Evolutionary conservation across 2,888 invertebrate genomes (phyloP).

Genomic region (Dryadula phaetusa): DNA sequence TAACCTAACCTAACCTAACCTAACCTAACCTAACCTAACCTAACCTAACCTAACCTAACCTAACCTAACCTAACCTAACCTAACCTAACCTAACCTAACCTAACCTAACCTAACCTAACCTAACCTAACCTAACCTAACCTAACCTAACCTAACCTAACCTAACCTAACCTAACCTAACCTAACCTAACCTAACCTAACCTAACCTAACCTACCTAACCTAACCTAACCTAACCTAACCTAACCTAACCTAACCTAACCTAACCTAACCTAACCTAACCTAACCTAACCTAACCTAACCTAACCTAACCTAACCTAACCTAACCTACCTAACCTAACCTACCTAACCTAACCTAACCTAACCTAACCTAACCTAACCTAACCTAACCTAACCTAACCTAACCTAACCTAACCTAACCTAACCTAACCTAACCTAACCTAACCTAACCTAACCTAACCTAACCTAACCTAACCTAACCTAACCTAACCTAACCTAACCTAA

Average conservation of each 20-base stretch:
- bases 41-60: constrained; percentile 4
- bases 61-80: constrained; percentile 1
- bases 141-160: background rate
- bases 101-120: constrained; percentile 1
- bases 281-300: constrained; percentile 1
- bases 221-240: background rate
- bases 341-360: no score
- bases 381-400: background rate
- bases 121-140: constrained; percentile 2
- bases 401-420: constrained; percentile 1
- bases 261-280: background rate
- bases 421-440: background rate
- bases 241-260: constrained; percentile 10
- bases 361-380: background rate
- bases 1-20: constrained; percentile 4
- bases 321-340: no score
- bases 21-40: background rate
- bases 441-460: background rate
- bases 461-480: background rate
- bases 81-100: background rate
- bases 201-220: no score
- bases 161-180: constrained; percentile 1
- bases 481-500: background rate
- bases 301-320: background rate
- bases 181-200: background rate